Base-by-base conservation (phyloP, 2,797 vertebrate genomes). In the Mycteria americana region DNA sequence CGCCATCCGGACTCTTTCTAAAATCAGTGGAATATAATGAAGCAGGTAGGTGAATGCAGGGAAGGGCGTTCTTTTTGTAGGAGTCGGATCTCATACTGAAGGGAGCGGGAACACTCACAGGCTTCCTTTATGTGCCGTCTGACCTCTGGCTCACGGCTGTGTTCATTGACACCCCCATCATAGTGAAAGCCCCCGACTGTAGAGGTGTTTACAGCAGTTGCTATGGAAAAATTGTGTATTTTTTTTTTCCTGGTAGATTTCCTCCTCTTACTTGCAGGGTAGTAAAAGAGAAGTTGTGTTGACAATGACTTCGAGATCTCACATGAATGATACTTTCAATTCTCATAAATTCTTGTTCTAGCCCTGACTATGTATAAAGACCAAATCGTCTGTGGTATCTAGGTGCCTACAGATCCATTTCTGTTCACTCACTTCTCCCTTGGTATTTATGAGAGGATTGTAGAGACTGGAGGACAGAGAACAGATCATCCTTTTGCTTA, bases 1-100 rank as follows among this genome's bases (percentile, higher is more conserved):
- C 99, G 0, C 70, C 99, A 2, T 53, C 65, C 0, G 99, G 99
- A 78, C 98, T 99, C 67, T 99, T 99, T 92, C 98, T 99, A 35
- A 98, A 98, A 56, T 95, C 94, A 1, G 99, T 99, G 95, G 98
- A 98, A 16, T 99, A 99, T 37, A 57, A 79, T 0, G 78, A 96
- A 27, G 64, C 89, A 7, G 96, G 96, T 97, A 53, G 43, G 92
- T 45, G 28, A 27, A 1, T 25, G 89, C 74, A 21, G 16, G 56
- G 65, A 62, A 23, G 15, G 19, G 62, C 28, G 6, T 62, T 17
- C 15, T 39, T 48, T 75, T 19, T 15, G 50, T 45, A 21, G 62
- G 46, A 56, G 37, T 11, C 13, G 0, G n/a, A 7, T 6, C 45
- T 21, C 0, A n/a, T 17, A 4, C 39, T 28, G 56, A 46, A 22